phyloP scores from a whole-genome alignment of 2,797 vertebrate genomes.

The Kryptopterus vitreolus region DNA sequence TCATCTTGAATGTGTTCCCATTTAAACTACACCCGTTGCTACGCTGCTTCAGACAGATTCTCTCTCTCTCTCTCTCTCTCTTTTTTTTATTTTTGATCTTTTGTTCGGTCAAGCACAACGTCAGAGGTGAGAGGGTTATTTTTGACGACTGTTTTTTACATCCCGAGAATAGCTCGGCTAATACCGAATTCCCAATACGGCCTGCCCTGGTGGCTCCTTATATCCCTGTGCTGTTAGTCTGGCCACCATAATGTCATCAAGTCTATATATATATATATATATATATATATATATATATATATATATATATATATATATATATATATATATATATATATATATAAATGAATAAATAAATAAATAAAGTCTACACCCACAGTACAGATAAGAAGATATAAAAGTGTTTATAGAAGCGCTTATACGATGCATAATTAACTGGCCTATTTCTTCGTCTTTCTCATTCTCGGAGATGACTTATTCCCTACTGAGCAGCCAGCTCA shows the following conservation, averaged over 20 bases:
- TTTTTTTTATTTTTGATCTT: not conserved
- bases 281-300: too few relatives aligned
- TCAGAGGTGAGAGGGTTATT: not conserved
- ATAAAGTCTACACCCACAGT: not conserved
- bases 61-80: too few relatives aligned
- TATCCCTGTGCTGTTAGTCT: not conserved
- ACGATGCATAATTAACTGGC: constrained; percentile 38
- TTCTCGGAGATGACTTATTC: constrained; percentile 27
- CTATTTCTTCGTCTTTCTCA: constrained; percentile 30
- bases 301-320: too few relatives aligned
- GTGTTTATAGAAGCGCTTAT: constrained; percentile 37
- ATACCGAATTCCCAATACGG: not conserved
- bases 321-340: too few relatives aligned
- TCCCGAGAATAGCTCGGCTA: not conserved
- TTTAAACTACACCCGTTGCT: not conserved
- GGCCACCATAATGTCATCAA: not conserved
- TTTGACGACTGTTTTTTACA: constrained; percentile 18
- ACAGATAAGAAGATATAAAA: not conserved
- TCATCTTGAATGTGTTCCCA: not conserved
- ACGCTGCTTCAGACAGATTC: not conserved
- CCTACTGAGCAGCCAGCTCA: constrained; percentile 4
- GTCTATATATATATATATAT: too few relatives aligned
- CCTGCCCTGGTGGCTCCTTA: not conserved
- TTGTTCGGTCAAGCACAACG: not conserved
- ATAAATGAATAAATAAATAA: too few relatives aligned